Base-by-base conservation (phyloP, 2,113 vertebrate species). In the Nerophis lumbriciformis region DNA sequence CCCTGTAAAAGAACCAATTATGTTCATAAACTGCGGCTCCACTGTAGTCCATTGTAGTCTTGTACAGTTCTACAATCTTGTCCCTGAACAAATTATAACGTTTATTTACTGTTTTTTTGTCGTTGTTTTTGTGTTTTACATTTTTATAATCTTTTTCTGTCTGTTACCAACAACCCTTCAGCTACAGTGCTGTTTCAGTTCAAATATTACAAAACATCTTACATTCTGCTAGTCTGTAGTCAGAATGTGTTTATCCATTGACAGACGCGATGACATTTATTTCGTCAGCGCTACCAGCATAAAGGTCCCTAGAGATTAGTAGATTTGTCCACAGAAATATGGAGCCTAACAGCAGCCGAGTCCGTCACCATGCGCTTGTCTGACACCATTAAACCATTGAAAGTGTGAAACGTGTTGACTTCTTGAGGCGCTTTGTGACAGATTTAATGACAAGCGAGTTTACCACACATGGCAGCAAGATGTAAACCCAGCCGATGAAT, bases 401-500 rank as follows among this genome's bases (percentile, higher is more conserved):
- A 6, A 67, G 50, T 58, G 39, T 38, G 45, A 62, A 19, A 47
- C 52, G 9, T 53, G 5, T 6, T 66, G 60, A 64, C 56, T 61
- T 56, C 37, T 7, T 7, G 10, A 53, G 44, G 47, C 28, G 38
- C 48, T 48, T 3, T 2, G 38, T 42, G 59, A 39, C 11, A 38
- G 28, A 51, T 35, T 51, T 51, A 36, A 54, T 54, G 52, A 66
- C 55, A 66, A 28, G 15, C 10, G 28, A 15, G 50, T 38, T 14
- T 52, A 13, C 57, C 13, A 44, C 63, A 68, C 57, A 60, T 7
- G 49, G 28, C 42, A 66, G 39, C 47, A 55, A 52, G 49, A 65
- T 66, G 60, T 59, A 58, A 0, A 48, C n/a, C 21, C 48, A 58
- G 39, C 57, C 72, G 56, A 73, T 8, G 21, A 70, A 55, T 15